A percentile compares a stretch with the other conserved stretches of the same genome.
phyloP scores from a whole-genome alignment of 1,140 invertebrate species.

The Drosophila truncata region DNA sequence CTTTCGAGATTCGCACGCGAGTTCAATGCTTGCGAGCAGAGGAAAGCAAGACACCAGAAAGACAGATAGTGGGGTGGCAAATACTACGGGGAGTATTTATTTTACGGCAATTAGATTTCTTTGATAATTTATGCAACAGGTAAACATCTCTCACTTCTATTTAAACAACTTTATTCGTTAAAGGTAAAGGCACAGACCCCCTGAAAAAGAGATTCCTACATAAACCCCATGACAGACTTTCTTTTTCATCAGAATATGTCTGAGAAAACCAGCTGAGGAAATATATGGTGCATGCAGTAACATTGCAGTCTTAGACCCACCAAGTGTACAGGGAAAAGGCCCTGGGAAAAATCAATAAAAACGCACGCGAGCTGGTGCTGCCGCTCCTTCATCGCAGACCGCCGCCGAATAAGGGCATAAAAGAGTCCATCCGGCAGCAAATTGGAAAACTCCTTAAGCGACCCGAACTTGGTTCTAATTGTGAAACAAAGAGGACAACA shows the following conservation, averaged over 20 bases:
- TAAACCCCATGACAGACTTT: not conserved
- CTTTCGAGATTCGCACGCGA: constrained; percentile 1
- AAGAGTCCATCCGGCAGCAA: constrained; percentile 3
- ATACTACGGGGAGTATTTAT: constrained; percentile 1
- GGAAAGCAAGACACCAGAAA: not conserved
- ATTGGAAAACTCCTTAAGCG: constrained; percentile 13
- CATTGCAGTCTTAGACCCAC: constrained; percentile 16
- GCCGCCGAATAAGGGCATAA: not conserved
- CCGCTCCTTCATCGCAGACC: constrained; percentile 4
- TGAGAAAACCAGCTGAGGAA: not conserved
- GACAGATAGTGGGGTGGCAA: not conserved
- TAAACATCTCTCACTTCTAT: not conserved
- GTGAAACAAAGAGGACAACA: not conserved
- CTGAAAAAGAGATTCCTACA: not conserved
- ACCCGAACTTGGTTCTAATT: constrained; percentile 2
- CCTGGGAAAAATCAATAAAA: constrained; percentile 77
- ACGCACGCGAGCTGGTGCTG: constrained; percentile 52
- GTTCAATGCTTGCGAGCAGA: constrained; percentile 8
- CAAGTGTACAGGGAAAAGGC: constrained; percentile 12
- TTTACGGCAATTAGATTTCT: constrained; percentile 4
- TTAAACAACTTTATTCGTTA: not conserved
- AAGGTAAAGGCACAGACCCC: not conserved
- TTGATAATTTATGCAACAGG: constrained; percentile 51
- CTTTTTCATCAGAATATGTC: not conserved
- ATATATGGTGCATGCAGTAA: not conserved